Conservation (phyloP, 2,888 invertebrate species). For the Bombylius major region DNA sequence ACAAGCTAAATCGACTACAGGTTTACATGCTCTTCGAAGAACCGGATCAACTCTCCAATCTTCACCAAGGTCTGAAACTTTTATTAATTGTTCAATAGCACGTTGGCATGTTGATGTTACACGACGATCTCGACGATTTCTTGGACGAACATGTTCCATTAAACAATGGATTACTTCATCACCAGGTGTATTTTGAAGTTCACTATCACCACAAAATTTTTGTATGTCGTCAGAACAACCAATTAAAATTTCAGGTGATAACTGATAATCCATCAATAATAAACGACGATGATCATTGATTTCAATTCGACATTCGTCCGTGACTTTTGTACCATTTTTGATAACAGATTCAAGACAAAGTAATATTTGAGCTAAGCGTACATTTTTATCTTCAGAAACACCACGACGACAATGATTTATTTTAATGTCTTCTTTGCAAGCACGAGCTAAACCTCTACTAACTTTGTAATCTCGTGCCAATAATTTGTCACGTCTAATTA, state of each 20-base stretch:
- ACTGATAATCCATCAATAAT: slow-evolving; percentile 83
- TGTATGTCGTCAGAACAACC: slow-evolving; percentile 77
- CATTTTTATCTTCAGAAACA: slow-evolving; percentile 68
- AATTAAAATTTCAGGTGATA: slow-evolving; percentile 86
- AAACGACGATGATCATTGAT: slow-evolving; percentile 83
- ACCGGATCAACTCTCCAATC: slow-evolving; percentile 93
- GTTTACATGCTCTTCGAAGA: slow-evolving; percentile 70
- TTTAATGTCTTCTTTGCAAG: slow-evolving; percentile 83
- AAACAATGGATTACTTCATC: slow-evolving; percentile 91
- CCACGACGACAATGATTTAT: slow-evolving; percentile 72
- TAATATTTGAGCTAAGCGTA: slow-evolving; percentile 78
- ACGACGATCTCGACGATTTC: slow-evolving; percentile 45
- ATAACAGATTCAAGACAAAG: slow-evolving; percentile 77
- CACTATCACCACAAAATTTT: slow-evolving; percentile 58
- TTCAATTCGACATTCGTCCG: slow-evolving; percentile 71
- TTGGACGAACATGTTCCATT: slow-evolving; percentile 71
- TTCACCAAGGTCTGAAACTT: slow-evolving; percentile 84
- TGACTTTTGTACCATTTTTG: slow-evolving; percentile 58
- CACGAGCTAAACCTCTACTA: slow-evolving; percentile 74
- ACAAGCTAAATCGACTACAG: slow-evolving; percentile 70
- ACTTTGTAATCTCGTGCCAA: slow-evolving; percentile 84
- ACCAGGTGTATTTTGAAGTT: slow-evolving; percentile 40
- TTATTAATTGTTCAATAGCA: slow-evolving; percentile 67
- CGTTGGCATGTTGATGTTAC: slow-evolving; percentile 60
- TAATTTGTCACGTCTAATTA: slow-evolving; percentile 73